phyloP scores from a whole-genome alignment of 2,113 vertebrate genomes.

The Sisor rabdophorus region DNA sequence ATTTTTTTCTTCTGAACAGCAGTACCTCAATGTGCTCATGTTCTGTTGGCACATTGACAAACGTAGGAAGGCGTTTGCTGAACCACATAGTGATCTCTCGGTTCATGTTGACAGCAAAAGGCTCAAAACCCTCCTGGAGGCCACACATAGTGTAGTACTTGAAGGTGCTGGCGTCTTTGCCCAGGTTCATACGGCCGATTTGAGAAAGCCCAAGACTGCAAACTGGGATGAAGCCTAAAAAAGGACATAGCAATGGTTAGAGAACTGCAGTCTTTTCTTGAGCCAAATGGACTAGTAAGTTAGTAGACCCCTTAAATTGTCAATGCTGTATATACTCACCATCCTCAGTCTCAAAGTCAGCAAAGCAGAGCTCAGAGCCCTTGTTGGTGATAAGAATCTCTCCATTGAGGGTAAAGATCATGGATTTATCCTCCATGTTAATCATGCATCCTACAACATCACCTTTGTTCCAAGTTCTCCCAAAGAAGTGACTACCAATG shows the following conservation, averaged over 20 bases:
- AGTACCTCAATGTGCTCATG: constrained; percentile 86
- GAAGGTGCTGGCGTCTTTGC: constrained; percentile 89
- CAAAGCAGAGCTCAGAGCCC: constrained; percentile 92
- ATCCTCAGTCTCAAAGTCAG: constrained; percentile 88
- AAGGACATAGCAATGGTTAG: not conserved
- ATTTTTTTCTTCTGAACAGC: not conserved
- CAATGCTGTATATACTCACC: constrained; percentile 67
- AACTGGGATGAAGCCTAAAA: constrained; percentile 85
- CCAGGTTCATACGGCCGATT: constrained; percentile 91
- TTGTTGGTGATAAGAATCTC: constrained; percentile 91
- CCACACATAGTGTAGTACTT: constrained; percentile 98
- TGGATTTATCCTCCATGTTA: constrained; percentile 94
- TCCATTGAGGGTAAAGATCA: constrained; percentile 97
- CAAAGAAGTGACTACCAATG: constrained; percentile 88
- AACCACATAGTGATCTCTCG: constrained; percentile 97
- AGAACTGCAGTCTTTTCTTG: not conserved
- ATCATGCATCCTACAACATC: constrained; percentile 99
- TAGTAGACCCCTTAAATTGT: too few relatives aligned
- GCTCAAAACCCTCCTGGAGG: constrained; percentile 95
- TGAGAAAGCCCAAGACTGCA: constrained; percentile 87
- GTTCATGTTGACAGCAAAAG: constrained; percentile 97
- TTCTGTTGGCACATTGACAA: constrained; percentile 82
- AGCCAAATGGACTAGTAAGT: not conserved
- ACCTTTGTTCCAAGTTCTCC: constrained; percentile 85
- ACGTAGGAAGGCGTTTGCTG: constrained; percentile 96